A percentile compares a stretch with the other conserved stretches of the same genome.
phyloP scores from a whole-genome alignment of 2,113 vertebrate species.

The Cynocephalus volans region DNA sequence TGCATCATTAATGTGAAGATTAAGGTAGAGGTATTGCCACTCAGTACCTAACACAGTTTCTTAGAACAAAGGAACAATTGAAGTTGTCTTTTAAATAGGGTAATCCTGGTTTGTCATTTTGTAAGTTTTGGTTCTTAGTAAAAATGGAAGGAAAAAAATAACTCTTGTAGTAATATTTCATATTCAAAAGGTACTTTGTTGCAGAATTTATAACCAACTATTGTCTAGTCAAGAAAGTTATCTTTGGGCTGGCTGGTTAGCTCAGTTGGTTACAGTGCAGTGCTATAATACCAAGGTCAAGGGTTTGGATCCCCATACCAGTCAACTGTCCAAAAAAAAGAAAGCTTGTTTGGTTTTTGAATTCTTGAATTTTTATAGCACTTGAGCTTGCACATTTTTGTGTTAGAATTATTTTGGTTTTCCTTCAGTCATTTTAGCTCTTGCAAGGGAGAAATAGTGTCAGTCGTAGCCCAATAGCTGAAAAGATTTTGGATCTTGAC shows the following conservation, averaged over 20 bases:
- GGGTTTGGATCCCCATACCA: no score
- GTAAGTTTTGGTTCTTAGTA: conserved; percentile 56
- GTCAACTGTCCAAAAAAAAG: no score
- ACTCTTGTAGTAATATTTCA: neutral
- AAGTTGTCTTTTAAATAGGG: conserved; percentile 58
- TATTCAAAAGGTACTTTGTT: conserved; percentile 23
- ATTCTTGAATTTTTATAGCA: conserved; percentile 26
- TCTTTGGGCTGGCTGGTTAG: neutral
- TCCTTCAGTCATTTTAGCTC: conserved; percentile 32
- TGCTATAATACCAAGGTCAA: no score
- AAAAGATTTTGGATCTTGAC: neutral
- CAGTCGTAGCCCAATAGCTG: neutral
- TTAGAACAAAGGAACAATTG: conserved; percentile 69
- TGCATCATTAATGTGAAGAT: conserved; percentile 69
- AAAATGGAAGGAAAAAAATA: neutral
- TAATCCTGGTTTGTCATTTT: conserved; percentile 71
- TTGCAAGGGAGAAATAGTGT: neutral
- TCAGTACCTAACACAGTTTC: conserved; percentile 62
- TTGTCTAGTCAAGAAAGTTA: conserved; percentile 61
- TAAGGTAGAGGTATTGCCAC: conserved; percentile 68
- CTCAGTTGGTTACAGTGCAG: no score
- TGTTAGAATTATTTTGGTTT: conserved; percentile 8
- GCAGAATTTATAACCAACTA: neutral
- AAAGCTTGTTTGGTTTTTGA: neutral
- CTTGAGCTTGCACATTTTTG: conserved; percentile 46